phyloP scores from a whole-genome alignment of 2,797 vertebrate genomes.

The Lepilemur ruficaudatus region DNA sequence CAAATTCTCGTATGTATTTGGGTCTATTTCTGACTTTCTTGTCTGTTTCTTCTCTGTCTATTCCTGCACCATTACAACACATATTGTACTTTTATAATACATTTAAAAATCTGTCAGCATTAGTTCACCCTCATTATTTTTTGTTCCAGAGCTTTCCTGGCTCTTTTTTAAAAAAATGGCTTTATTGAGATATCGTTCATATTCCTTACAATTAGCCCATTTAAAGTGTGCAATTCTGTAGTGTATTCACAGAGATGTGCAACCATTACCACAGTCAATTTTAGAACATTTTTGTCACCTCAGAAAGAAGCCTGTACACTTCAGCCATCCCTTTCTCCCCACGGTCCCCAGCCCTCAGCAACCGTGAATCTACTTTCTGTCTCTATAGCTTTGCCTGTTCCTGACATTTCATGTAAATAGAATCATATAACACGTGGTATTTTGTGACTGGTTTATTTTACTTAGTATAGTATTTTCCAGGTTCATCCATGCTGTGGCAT shows the following conservation, averaged over 20 bases:
- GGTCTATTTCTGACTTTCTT: constrained; percentile 28
- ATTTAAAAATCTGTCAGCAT: not conserved
- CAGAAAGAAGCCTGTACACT: not conserved
- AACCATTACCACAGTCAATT: not conserved
- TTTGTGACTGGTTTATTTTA: not conserved
- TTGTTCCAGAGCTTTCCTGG: not conserved
- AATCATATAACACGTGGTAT: not conserved
- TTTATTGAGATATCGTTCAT: not conserved
- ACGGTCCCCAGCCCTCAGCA: not conserved
- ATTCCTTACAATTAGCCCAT: not conserved
- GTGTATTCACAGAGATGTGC: not conserved
- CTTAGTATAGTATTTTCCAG: not conserved
- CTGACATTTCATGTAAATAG: not conserved
- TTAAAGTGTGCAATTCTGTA: not conserved
- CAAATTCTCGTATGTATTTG: constrained; percentile 7
- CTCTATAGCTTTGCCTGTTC: not conserved
- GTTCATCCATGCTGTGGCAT: not conserved
- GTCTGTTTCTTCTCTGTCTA: not conserved
- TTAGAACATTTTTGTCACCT: not conserved
- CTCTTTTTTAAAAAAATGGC: not conserved
- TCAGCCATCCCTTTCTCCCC: not conserved
- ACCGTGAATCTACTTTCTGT: not conserved
- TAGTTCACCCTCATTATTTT: not conserved
- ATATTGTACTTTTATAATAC: not conserved
- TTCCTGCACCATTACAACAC: not conserved